A percentile compares a stretch with the other conserved stretches of the same genome.
Evolutionary conservation across 2,113 vertebrate genomes (phyloP).

Genomic region (Pachycephala philippinensis): DNA sequence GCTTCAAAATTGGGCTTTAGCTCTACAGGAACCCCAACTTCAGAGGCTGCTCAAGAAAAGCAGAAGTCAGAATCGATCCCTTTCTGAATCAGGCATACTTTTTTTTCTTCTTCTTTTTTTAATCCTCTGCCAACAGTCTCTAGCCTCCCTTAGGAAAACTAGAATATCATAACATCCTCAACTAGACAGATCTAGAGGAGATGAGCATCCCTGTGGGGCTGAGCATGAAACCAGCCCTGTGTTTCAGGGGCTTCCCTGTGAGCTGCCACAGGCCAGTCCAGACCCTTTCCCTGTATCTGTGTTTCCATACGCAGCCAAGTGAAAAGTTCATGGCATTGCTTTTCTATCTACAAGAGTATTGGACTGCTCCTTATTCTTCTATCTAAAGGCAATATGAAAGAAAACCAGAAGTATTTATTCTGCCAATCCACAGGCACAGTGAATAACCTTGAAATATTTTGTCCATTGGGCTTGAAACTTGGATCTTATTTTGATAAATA

Average conservation of each 20-base stretch:
- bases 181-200: background rate
- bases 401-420: background rate
- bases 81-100: background rate
- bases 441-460: slow-evolving; percentile 26
- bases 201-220: background rate
- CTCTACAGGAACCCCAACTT: background rate
- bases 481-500: background rate
- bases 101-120: background rate
- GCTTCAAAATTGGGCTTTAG: background rate
- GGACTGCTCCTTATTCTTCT: background rate
- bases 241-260: background rate
- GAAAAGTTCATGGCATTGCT: background rate
- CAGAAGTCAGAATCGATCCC: background rate
- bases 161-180: background rate
- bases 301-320: background rate
- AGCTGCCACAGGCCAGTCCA: background rate
- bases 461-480: background rate
- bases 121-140: background rate
- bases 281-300: background rate
- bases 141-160: background rate
- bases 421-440: background rate
- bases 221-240: background rate
- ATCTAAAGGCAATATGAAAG: background rate
- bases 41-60: background rate
- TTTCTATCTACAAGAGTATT: background rate